Base-by-base conservation (phyloP, 1,140 invertebrate genomes). In the Papilio polytes region DNA sequence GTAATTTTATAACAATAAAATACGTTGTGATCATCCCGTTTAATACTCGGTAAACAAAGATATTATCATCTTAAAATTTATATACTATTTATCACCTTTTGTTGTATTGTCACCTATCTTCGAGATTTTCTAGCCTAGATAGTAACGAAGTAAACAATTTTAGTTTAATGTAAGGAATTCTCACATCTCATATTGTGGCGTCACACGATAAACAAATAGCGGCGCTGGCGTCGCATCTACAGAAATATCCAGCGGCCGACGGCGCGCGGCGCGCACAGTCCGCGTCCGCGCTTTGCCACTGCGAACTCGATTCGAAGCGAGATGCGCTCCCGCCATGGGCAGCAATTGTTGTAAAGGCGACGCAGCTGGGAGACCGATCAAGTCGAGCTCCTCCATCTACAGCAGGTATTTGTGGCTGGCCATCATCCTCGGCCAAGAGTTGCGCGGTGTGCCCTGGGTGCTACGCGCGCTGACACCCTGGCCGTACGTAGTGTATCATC, bases 271-370 rank as follows among this genome's bases (percentile, higher is more conserved):
- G 82, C 81, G 86, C 87, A 82, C 92, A 92, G 91, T 92, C 59
- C 12, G 59, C 22, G 59, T 20, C 87, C 89, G 90, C 90, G 88
- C 82, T 82, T 82, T 81, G 85, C 86, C 84, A 85, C 87, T 91
- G 89, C 88, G 89, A 84, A 90, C 88, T 90, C 86, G 80, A 87
- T 85, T 82, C 90, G 87, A 87, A 87, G 86, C 91, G 92, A 89
- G 79, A 94, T 94, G 92, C 84, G 90, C 90, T 90, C 91, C 86
- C 89, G 87, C 81, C 82, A 94, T 94, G 92, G 92, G 92, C 88
- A 93, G 91, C 90, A 94, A 92, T 88, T 94, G 92, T 91, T 94
- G 92, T 86, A 94, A 94, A 85, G 92, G 91, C 87, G 92, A 93
- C 87, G 91, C 92, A 80, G 86, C 90, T 74, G 90, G 88, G 83